Evolutionary conservation across 2,797 vertebrate genomes (phyloP).

Genomic region (Lophura swinhoii): DNA sequence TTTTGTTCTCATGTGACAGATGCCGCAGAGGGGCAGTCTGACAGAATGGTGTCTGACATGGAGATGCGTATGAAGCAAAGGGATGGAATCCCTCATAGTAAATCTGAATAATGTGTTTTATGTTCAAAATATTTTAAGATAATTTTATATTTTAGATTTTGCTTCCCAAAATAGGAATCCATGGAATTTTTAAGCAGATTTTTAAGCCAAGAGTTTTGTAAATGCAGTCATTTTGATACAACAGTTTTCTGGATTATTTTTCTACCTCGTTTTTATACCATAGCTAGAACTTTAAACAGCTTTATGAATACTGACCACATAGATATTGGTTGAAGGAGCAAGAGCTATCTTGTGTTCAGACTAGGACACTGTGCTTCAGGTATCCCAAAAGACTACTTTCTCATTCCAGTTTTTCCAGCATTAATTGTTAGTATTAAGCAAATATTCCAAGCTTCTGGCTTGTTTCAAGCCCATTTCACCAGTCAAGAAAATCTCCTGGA

Average conservation of each 20-base stretch:
- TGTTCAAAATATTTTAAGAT: not conserved
- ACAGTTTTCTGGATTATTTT: not conserved
- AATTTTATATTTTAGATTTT: not conserved
- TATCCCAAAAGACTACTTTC: not conserved
- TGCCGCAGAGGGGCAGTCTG: too few species aligned
- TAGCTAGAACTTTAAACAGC: not conserved
- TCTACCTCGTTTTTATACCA: not conserved
- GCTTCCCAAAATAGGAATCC: not conserved
- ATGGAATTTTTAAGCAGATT: not conserved
- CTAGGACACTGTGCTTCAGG: not conserved
- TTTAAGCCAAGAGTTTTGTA: not conserved
- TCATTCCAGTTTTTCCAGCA: not conserved
- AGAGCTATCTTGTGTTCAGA: not conserved
- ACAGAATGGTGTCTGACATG: too few species aligned
- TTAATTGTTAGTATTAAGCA: not conserved
- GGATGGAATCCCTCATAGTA: not conserved
- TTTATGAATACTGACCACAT: not conserved
- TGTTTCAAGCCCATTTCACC: not conserved
- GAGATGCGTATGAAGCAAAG: too few species aligned
- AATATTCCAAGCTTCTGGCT: not conserved
- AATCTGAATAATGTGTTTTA: not conserved
- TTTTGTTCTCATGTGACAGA: not conserved
- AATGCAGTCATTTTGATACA: not conserved
- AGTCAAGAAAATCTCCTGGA: not conserved
- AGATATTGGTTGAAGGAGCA: not conserved